Evolutionary conservation across 2,888 invertebrate species (phyloP), one percentile per base, ranked within the genome.

Genomic region (Calliphora vomitoria): DNA sequence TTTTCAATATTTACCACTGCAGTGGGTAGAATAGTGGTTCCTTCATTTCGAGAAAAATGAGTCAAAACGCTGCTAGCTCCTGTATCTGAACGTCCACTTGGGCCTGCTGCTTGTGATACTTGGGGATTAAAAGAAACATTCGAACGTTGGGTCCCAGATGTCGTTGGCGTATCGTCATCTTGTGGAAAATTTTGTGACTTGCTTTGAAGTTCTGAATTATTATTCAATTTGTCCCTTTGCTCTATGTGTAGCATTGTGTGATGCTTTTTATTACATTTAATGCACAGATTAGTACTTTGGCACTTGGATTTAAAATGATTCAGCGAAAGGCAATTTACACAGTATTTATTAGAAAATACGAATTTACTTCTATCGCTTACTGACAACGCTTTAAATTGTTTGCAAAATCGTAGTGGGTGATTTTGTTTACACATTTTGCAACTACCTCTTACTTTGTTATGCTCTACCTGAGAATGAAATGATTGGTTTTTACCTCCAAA

Each of bases 381-480:
- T 18, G 53, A 53, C 2, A 41, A 44, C 13, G 13, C 20, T 5
- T 20, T 66, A 13, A 66, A 69, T n/a, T 69, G 8, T 69, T 69
- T 47, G 20, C 69, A 69, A 53, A 50, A 50, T 10, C 69, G 47
- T 31, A 69, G 25, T 15, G 50, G 69, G 15, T 69, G 69, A 25
- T 69, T 69, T 69, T 69, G 69, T 10, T 31, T 50, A n/a, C 47
- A 69, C 1, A 10, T 18, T 69, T 68, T 68, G 68, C 68, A 50
- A 4, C 1, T 66, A 66, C 20, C n/a, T 13, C 15, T 47, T 47
- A 25, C 25, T 25, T 25, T 25, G 2, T 25, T 25, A 25, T 44
- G 6, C 25, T 68, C 25, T 8, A 15, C 3, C 8, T 68, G 44
- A 20, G 44, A 25, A 13, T 68, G 68, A 8, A 68, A 47, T 25